A percentile compares a stretch with the other conserved stretches of the same genome.
Evolutionary conservation across 2,888 invertebrate genomes (phyloP).

Genomic region (Torymus auratus): DNA sequence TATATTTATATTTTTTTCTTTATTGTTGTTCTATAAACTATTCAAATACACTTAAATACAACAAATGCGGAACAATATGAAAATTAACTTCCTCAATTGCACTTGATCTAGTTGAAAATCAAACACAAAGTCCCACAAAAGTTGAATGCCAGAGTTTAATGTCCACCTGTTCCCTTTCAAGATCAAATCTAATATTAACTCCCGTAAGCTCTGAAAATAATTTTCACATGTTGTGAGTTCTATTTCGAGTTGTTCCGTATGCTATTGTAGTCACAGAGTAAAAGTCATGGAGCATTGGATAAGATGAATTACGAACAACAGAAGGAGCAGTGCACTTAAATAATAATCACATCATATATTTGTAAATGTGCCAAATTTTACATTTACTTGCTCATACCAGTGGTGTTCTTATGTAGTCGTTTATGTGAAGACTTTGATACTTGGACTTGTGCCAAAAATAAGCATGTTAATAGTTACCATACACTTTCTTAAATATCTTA

Average conservation of each 20-base stretch:
- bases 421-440: background rate
- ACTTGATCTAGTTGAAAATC: no score
- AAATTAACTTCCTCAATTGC: no score
- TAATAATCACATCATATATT: background rate
- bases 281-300: background rate
- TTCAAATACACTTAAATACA: no score
- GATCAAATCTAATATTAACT: constrained; percentile 60
- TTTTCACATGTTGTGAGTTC: constrained; percentile 57
- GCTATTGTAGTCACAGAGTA: background rate
- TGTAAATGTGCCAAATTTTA: constrained; percentile 26
- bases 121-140: no score
- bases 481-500: no score
- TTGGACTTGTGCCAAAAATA: no score
- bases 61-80: no score
- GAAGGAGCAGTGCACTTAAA: constrained; percentile 19
- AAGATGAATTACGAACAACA: constrained; percentile 6
- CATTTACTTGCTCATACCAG: background rate
- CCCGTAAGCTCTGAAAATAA: constrained; percentile 62
- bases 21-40: no score
- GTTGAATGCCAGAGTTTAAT: background rate
- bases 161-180: constrained; percentile 6
- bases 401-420: background rate
- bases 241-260: constrained; percentile 42
- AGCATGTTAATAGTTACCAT: no score
- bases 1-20: background rate